Conservation (phyloP, 2,888 invertebrate species). For the Epirrhoe tristata region DNA sequence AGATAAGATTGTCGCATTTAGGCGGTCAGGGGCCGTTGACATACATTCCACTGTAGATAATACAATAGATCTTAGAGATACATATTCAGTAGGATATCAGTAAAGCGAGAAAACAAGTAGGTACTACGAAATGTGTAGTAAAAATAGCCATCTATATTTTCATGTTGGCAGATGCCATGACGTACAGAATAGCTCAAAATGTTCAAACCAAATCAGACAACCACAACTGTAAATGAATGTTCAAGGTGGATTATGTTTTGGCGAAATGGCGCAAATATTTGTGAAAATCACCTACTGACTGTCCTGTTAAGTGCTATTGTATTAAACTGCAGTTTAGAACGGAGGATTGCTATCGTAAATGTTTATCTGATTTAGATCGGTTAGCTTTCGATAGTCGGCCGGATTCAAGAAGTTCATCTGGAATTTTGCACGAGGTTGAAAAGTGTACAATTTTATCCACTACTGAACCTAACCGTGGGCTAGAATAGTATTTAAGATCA, state of each 20-base stretch:
- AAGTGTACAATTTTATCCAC: too few relatives aligned
- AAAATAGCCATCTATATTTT: constrained; percentile 5
- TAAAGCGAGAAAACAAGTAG: neutral
- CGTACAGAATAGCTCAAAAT: constrained; percentile 7
- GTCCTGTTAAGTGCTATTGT: neutral
- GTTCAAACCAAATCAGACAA: constrained; percentile 1
- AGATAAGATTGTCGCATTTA: constrained; percentile 46
- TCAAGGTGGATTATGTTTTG: constrained; percentile 5
- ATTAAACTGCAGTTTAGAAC: neutral
- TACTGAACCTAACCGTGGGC: too few relatives aligned
- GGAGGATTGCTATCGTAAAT: too few relatives aligned
- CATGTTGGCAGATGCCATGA: neutral
- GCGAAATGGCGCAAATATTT: neutral
- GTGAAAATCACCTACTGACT: neutral
- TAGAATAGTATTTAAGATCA: too few relatives aligned
- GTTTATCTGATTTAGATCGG: too few relatives aligned
- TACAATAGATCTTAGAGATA: constrained; percentile 18
- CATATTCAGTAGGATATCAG: neutral
- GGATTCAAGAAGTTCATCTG: too few relatives aligned
- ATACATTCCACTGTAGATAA: constrained; percentile 36
- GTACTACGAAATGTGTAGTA: neutral
- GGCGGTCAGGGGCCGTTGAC: constrained; percentile 41
- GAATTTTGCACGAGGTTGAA: too few relatives aligned
- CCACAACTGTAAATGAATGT: neutral
- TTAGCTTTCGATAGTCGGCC: too few relatives aligned